Percentiles rank a stretch among this genome's conserved stretches.
Conservation (phyloP, 1,140 invertebrate genomes). For the Saccostrea glomerata region DNA sequence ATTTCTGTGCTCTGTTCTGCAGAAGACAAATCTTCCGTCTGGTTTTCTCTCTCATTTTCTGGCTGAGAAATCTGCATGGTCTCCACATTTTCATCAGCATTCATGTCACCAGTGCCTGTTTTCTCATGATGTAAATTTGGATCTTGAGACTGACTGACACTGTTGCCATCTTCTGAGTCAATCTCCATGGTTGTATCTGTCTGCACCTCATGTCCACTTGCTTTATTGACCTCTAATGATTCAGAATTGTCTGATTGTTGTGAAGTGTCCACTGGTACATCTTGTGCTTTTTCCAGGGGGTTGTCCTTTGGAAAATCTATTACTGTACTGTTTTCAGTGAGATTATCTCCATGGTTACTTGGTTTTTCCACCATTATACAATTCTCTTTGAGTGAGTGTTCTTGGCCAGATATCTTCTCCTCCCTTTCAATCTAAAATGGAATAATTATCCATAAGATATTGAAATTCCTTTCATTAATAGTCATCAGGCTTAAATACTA, state of each 20-base stretch:
- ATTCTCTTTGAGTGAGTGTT: not conserved
- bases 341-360: not conserved
- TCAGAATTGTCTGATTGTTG: not conserved
- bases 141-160: not conserved
- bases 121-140: not conserved
- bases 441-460: not conserved
- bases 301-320: not conserved
- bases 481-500: not conserved
- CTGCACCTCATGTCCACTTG: not conserved
- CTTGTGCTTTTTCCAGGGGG: not conserved
- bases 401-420: not conserved
- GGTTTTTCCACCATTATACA: not conserved
- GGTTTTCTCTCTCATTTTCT: not conserved
- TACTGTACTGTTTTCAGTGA: not conserved
- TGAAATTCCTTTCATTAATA: too few relatives aligned
- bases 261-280: not conserved
- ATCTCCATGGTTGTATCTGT: not conserved
- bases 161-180: not conserved
- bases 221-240: not conserved
- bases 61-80: not conserved
- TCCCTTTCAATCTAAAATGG: not conserved
- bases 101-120: not conserved
- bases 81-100: not conserved
- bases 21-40: not conserved
- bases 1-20: not conserved